These are phyloP conservation scores for Heptranchias perlo DNA, from an alignment of 2,113 vertebrate species.

Conservation along the genomic window DNA sequence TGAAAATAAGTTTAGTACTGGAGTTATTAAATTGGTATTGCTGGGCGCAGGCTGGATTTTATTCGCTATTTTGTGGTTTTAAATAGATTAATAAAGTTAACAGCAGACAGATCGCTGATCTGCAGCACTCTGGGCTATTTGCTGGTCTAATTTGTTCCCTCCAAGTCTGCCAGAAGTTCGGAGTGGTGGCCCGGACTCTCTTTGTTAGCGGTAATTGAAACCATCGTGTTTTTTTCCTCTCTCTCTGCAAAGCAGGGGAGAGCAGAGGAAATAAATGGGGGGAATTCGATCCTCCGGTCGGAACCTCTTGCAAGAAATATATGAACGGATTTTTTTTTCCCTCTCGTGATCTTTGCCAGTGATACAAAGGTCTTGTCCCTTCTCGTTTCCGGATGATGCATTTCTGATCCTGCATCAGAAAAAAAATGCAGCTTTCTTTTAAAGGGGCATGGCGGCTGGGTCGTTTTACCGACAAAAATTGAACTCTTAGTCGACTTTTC, in stretches of 20 bases:
- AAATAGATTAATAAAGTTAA: constrained; percentile 29
- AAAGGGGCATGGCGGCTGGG: background rate
- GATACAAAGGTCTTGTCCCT: constrained; percentile 26
- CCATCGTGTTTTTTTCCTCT: constrained; percentile 44
- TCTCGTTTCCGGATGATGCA: constrained; percentile 22
- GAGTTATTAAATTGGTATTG: background rate
- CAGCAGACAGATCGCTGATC: constrained; percentile 44
- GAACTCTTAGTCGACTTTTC: background rate
- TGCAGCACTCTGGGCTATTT: constrained; percentile 37
- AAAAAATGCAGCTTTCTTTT: background rate
- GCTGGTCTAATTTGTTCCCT: constrained; percentile 48
- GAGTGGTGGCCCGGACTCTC: constrained; percentile 60
- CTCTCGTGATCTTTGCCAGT: constrained; percentile 23
- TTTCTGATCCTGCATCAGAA: background rate
- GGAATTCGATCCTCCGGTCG: constrained; percentile 49
- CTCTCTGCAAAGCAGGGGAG: constrained; percentile 46
- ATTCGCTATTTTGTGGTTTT: background rate
- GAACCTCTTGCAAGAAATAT: constrained; percentile 46
- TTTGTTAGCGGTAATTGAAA: constrained; percentile 66
- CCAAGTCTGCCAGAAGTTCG: constrained; percentile 62
- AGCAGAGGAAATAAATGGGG: constrained; percentile 52
- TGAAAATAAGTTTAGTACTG: background rate
- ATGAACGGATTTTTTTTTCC: background rate
- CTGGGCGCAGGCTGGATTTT: background rate
- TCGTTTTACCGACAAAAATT: background rate